These are phyloP conservation scores for Elachura formosa DNA, from an alignment of 2,113 vertebrate species.

Conservation along the genomic window DNA sequence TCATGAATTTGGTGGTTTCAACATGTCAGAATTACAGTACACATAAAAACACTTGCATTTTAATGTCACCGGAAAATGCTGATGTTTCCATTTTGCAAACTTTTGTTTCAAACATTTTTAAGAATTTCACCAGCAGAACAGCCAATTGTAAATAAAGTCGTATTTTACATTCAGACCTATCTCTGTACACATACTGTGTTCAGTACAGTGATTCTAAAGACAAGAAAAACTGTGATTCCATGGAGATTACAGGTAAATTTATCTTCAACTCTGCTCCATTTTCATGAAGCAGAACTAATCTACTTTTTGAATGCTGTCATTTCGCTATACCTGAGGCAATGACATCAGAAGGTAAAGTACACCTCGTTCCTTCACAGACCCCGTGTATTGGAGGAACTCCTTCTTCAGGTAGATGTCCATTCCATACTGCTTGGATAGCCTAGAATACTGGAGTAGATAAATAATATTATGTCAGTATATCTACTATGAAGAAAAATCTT, in stretches of 20 bases:
- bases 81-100: not conserved
- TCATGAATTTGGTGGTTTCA: not conserved
- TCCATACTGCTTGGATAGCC: constrained; percentile 88
- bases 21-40: not conserved
- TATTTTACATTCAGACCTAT: not conserved
- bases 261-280: not conserved
- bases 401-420: constrained; percentile 90
- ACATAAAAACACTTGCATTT: not conserved
- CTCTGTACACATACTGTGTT: not conserved
- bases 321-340: constrained; percentile 75
- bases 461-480: not conserved
- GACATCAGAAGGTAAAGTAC: constrained; percentile 81
- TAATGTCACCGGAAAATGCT: not conserved
- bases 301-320: accelerated
- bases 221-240: not conserved
- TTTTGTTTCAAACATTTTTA: not conserved
- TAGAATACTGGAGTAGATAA: constrained; percentile 78
- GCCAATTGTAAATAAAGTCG: not conserved
- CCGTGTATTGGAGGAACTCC: constrained; percentile 87
- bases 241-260: not conserved
- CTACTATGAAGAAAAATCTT: not conserved
- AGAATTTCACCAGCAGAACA: not conserved
- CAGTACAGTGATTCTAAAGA: not conserved
- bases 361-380: constrained; percentile 87
- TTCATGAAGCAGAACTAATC: not conserved